Conservation (phyloP, 1,140 invertebrate species). For the Eriosoma lanigerum region DNA sequence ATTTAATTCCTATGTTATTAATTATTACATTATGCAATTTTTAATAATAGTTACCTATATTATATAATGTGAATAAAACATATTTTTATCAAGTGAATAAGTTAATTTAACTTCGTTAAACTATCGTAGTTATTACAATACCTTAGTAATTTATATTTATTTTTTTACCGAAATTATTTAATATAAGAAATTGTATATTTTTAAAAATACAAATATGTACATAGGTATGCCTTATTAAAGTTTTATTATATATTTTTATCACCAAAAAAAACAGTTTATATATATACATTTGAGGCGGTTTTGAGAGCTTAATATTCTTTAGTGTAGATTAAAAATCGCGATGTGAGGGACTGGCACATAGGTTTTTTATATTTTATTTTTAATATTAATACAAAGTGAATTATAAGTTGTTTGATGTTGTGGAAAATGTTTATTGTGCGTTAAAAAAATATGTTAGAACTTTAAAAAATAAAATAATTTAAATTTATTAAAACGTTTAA, state of each 20-base stretch:
- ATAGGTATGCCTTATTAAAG: conserved; percentile 23
- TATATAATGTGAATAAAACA: not conserved
- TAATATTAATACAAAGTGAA: no score
- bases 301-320: not conserved
- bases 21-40: no score
- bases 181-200: conserved; percentile 26
- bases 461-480: no score
- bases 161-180: conserved; percentile 19
- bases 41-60: no score
- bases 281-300: not conserved
- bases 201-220: not conserved
- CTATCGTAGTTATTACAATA: no score
- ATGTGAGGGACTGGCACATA: not conserved
- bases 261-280: not conserved
- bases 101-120: conserved; percentile 9
- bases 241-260: conserved; percentile 33
- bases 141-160: not conserved
- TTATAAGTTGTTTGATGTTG: not conserved
- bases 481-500: no score
- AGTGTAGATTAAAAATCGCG: not conserved
- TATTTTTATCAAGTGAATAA: not conserved
- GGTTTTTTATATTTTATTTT: not conserved
- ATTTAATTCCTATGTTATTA: no score
- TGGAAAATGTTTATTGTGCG: not conserved
- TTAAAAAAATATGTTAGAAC: no score